Evolutionary conservation across 2,888 invertebrate genomes (phyloP), one percentile per base, ranked within the genome.

Genomic region (Drosophila histrio): DNA sequence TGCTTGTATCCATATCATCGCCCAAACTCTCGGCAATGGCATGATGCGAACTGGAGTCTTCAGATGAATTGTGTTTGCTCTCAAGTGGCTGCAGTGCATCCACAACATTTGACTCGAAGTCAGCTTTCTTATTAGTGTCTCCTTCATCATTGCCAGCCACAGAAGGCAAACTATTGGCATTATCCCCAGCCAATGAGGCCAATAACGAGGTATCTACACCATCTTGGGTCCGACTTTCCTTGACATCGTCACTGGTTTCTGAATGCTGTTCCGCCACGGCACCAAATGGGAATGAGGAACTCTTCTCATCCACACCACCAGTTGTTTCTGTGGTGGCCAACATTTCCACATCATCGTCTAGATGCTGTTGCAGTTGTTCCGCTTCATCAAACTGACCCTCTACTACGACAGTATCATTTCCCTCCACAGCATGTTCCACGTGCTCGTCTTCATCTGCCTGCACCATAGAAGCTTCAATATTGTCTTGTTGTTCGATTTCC

Each of bases 121-220:
- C 81, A 0, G 77, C 43, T 19, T 87, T 84, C 28, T 88, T 90
- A 52, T 86, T 88, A 17, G 46, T 71, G 22, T 89, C 88, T 19
- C 67, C 74, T 9, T 89, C 88, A 36, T 89, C 89, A 46, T 91
- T 91, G 17, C 91, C 91, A 0, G 89, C 90, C 3, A 90, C 91
- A 3, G 92, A 92, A 0, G 92, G 92, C 46, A 92, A 74, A 43
- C 92, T 92, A 41, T 92, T 92, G 3, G 92, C 92, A 82, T 92
- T 92, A 56, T 92, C 92, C 0, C 91, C 92, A 3, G 89, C 92
- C 28, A 92, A 75, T 7, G 91, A 92, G 1, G 92, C 92, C 7
- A 92, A 66, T 8, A 92, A 74, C 2, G 90, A 91, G 26, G 89
- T 92, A 52, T 91, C 92, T 19, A 91, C 91, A 9, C 84, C 84